A percentile compares a stretch with the other conserved stretches of the same genome.
phyloP scores from a whole-genome alignment of 1,140 invertebrate genomes.

The Potamilus streckersoni region DNA sequence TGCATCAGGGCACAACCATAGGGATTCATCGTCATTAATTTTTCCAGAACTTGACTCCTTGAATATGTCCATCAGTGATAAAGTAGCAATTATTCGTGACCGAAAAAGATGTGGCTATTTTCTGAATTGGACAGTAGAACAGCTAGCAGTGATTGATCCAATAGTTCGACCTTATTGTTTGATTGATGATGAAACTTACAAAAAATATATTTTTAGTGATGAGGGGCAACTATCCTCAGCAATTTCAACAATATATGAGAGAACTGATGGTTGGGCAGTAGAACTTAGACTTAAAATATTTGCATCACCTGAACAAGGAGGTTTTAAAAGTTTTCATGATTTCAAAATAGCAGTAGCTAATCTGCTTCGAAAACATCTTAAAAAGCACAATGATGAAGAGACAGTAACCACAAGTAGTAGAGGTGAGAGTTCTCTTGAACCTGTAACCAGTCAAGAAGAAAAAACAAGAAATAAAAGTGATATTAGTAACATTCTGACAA shows the following conservation, averaged over 20 bases:
- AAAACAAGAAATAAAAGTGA: too few relatives aligned
- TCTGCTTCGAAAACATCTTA: neutral
- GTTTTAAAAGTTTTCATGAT: conserved; percentile 1
- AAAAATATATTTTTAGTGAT: conserved; percentile 11
- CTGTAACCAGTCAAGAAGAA: too few relatives aligned
- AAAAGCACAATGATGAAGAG: neutral
- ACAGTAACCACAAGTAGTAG: too few relatives aligned
- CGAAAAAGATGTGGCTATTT: conserved; percentile 9
- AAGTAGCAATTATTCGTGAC: neutral
- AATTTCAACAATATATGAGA: conserved; percentile 2
- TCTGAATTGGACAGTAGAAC: conserved; percentile 7
- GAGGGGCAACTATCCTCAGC: conserved; percentile 3
- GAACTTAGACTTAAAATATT: conserved; percentile 1
- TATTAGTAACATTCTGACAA: too few relatives aligned
- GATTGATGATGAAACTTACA: conserved; percentile 7
- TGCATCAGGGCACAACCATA: too few relatives aligned
- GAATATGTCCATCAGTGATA: conserved; percentile 7
- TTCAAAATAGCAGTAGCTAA: conserved; percentile 2
- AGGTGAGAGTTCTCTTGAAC: too few relatives aligned
- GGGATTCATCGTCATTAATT: neutral
- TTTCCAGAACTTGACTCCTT: conserved; percentile 6
- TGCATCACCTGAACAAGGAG: conserved; percentile 6
- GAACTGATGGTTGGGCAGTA: conserved; percentile 9
- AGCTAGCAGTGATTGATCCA: neutral
- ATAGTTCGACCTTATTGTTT: neutral